Evolutionary conservation across 2,797 vertebrate species (phyloP).

Genomic region (Thaleichthys pacificus): DNA sequence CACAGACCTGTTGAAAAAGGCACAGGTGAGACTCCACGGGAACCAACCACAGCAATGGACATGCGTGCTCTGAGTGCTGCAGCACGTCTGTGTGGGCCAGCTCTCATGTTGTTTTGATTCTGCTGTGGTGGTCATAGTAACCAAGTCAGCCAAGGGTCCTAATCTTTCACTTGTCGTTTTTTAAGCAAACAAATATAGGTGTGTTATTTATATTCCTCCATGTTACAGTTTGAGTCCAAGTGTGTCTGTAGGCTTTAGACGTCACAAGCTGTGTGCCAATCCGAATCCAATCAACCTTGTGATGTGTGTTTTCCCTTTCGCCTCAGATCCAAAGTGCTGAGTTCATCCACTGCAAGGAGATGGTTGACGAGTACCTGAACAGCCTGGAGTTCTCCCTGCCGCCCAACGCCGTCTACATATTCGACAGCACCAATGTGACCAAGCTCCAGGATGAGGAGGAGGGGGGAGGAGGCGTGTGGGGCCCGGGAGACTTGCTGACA

Average conservation of each 20-base stretch:
- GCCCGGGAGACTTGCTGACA: conserved; percentile 16
- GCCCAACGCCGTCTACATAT: conserved; percentile 68
- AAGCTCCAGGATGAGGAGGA: conserved; percentile 40
- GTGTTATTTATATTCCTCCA: neutral
- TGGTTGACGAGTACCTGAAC: conserved; percentile 71
- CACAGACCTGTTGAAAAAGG: conserved; percentile 91
- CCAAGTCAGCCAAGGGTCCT: neutral
- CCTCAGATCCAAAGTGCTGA: conserved; percentile 67
- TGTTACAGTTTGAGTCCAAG: neutral
- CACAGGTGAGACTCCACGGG: conserved; percentile 76
- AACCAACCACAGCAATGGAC: neutral
- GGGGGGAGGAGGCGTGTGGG: conserved; percentile 5
- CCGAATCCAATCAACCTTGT: neutral
- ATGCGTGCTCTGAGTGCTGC: neutral
- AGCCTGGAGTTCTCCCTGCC: conserved; percentile 62
- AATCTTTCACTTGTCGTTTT: neutral
- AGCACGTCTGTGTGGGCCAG: no score
- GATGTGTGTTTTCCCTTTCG: neutral
- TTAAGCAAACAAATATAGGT: neutral
- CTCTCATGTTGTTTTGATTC: neutral
- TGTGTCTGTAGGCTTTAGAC: neutral
- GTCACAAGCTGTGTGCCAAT: neutral
- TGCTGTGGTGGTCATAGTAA: neutral
- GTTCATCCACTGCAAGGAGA: conserved; percentile 77
- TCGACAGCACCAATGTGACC: conserved; percentile 49